Evolutionary conservation across 2,797 vertebrate species (phyloP).

Genomic region (Pangasius larnaudii): DNA sequence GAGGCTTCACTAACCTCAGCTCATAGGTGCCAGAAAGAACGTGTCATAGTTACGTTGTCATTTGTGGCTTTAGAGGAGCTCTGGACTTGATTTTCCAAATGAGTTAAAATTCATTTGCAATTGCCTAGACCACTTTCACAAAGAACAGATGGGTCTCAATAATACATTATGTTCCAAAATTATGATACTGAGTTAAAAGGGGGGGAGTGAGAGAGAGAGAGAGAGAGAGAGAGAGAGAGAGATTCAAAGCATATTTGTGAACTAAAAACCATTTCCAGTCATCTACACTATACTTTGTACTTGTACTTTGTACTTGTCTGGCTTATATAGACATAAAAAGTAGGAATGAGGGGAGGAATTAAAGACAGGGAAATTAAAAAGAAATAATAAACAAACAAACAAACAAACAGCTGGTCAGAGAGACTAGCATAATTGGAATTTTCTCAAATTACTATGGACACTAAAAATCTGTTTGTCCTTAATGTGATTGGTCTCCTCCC

Average conservation of each 20-base stretch:
- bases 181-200: background rate
- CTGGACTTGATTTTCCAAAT: slow-evolving; percentile 40
- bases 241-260: background rate
- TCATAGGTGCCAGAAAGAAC: slow-evolving; percentile 13
- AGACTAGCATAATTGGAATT: background rate
- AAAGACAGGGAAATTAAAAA: background rate
- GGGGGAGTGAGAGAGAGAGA: slow-evolving; percentile 11
- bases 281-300: background rate
- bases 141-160: background rate
- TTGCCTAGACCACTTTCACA: slow-evolving; percentile 26
- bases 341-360: background rate
- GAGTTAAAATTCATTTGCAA: slow-evolving; percentile 28
- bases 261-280: background rate
- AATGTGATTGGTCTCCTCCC: background rate
- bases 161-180: background rate
- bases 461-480: slow-evolving; percentile 25
- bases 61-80: slow-evolving; percentile 14
- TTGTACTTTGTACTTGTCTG: background rate
- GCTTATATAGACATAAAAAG: background rate
- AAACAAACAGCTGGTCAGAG: background rate
- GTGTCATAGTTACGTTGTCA: background rate
- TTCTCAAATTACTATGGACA: background rate
- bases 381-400: background rate
- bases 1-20: background rate
- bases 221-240: slow-evolving; percentile 13